Conservation (phyloP, 2,888 invertebrate species). For the Beris morrisii region DNA sequence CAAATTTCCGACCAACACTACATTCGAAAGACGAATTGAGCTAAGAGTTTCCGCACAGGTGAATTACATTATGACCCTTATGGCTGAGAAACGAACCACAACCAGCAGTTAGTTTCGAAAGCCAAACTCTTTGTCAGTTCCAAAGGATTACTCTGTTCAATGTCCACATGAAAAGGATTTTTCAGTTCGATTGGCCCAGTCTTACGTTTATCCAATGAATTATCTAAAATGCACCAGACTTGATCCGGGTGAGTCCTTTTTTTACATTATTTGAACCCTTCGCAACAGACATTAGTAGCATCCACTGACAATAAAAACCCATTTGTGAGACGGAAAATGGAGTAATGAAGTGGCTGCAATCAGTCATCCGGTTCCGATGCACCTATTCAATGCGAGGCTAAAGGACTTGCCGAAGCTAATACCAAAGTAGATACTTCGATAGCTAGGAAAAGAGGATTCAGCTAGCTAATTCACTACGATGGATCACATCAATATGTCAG, state of each 20-base stretch:
- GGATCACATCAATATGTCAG: slow-evolving; percentile 31
- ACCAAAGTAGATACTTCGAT: too few species aligned
- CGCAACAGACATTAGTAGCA: slow-evolving; percentile 7
- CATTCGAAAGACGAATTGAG: too few species aligned
- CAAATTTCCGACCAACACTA: too few species aligned
- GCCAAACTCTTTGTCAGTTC: too few species aligned
- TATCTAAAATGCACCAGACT: not conserved
- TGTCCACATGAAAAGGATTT: not conserved
- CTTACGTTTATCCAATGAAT: slow-evolving; percentile 10
- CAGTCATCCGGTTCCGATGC: slow-evolving; percentile 23
- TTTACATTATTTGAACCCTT: not conserved
- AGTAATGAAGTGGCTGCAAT: slow-evolving; percentile 25
- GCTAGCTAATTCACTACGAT: slow-evolving; percentile 12
- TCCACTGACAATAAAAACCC: slow-evolving; percentile 26
- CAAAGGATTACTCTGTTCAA: too few species aligned
- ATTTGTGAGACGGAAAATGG: slow-evolving; percentile 20
- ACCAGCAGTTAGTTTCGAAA: too few species aligned
- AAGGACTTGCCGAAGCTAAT: too few species aligned
- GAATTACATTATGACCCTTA: too few species aligned
- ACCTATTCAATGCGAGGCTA: not conserved
- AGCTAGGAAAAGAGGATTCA: not conserved
- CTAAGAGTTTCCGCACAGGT: too few species aligned
- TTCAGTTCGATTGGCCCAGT: not conserved
- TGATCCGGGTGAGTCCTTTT: not conserved
- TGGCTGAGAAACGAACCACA: too few species aligned